These are phyloP conservation scores for Pandemis cinnamomeana DNA, from an alignment of 2,888 invertebrate species.

Conservation along the genomic window DNA sequence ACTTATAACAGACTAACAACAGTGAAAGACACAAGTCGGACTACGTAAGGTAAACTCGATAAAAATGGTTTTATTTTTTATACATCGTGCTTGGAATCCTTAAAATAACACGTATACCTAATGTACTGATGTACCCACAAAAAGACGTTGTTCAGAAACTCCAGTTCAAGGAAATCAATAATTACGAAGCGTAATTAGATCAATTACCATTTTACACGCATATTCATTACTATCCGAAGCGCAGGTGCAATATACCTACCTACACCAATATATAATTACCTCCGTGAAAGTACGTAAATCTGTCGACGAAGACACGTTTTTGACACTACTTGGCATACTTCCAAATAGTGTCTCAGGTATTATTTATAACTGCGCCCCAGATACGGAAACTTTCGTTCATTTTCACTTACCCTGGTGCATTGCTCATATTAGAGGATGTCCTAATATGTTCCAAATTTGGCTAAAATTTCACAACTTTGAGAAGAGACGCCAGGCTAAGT, in stretches of 20 bases:
- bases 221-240: not conserved
- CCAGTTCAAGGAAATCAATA: not conserved
- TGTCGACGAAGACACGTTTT: constrained; percentile 11
- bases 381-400: not conserved
- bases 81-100: no score
- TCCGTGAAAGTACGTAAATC: not conserved
- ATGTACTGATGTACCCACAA: not conserved
- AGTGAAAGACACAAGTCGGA: no score
- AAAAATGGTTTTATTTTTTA: no score
- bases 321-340: constrained; percentile 32
- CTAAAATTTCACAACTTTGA: no score
- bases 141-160: not conserved
- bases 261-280: not conserved
- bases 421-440: no score
- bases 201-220: not conserved
- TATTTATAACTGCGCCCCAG: constrained; percentile 27
- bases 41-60: no score
- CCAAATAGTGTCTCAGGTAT: constrained; percentile 26
- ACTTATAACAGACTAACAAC: no score
- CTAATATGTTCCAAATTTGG: no score
- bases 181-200: not conserved
- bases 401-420: not conserved
- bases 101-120: no score
- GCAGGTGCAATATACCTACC: not conserved
- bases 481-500: no score